Percentiles rank a stretch among this genome's conserved stretches.
phyloP scores from a whole-genome alignment of 2,113 vertebrate genomes.

The Ciconia stormi region DNA sequence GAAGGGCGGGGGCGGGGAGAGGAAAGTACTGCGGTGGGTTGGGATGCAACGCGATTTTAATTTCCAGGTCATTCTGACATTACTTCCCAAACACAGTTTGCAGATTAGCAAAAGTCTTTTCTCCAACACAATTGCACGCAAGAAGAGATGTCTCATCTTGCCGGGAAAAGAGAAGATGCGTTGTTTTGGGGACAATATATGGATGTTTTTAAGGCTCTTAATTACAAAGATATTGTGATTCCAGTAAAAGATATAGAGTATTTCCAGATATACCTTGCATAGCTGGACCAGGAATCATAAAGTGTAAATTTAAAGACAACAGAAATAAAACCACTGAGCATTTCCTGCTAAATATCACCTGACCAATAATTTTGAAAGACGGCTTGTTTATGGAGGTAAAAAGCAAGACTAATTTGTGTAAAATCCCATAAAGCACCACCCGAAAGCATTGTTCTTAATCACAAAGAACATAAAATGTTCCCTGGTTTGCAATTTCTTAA shows the following conservation, averaged over 20 bases:
- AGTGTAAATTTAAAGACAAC: neutral
- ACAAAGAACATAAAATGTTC: neutral
- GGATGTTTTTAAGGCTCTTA: neutral
- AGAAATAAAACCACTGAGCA: neutral
- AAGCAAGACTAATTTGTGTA: neutral
- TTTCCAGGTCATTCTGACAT: neutral
- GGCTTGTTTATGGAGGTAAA: neutral
- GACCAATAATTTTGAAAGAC: neutral
- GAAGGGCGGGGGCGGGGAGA: neutral
- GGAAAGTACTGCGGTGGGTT: neutral
- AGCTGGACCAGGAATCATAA: neutral
- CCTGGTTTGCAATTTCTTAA: neutral
- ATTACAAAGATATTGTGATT: neutral
- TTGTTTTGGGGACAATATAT: neutral
- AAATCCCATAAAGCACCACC: neutral
- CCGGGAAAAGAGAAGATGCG: neutral
- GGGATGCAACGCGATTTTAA: neutral
- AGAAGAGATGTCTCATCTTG: neutral
- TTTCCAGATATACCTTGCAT: neutral
- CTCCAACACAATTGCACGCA: neutral
- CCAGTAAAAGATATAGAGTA: neutral
- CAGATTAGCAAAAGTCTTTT: neutral
- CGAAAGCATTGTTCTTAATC: neutral
- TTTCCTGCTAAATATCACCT: neutral
- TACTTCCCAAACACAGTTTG: neutral